Evolutionary conservation across 2,113 vertebrate genomes (phyloP), one percentile per base, ranked within the genome.

Genomic region (Oriolus oriolus): DNA sequence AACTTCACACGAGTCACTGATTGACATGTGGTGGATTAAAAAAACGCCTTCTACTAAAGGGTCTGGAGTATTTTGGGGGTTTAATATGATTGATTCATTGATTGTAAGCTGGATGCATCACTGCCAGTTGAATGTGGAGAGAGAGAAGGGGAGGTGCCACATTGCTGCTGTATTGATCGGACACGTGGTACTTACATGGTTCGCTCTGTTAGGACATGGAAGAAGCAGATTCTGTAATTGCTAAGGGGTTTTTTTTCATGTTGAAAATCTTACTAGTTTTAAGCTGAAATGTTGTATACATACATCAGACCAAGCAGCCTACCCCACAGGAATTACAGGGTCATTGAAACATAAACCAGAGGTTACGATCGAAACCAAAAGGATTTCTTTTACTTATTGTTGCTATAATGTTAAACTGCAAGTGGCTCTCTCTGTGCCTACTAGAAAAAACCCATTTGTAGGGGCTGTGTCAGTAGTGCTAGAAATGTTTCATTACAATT

Each of bases 191-290:
- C 45, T 68, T 81, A 16, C 0, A 1, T 39, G 31, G 69, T 56
- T 78, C 47, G 59, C 14, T 84, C 52, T 92, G 26, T 61, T 83
- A 89, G 50, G 27, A 69, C 42, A 18, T 50, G n/a, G 21, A 90
- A 80, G 50, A 90, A 80, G 30, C 76, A 84, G 39, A 63, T 77
- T 74, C 50, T 77, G 3, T 77, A 57, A 79, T 31, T 52, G 39
- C 27, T n/a, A 41, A 56, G 17, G 41, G 8, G 1, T 3, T 17
- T 56, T 89, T 47, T 47, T 66, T 54, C 22, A 57, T 65, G 27
- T 70, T 90, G 80, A 78, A 92, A 95, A 81, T 93, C 21, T 71
- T 69, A 31, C 59, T 75, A 22, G 27, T 74, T 93, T 84, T 84
- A 44, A 63, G 35, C 56, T 52, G 63, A 93, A 79, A 28, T 45